These are phyloP conservation scores for Listronotus oregonensis DNA, from an alignment of 1,140 invertebrate species.

Conservation along the genomic window DNA sequence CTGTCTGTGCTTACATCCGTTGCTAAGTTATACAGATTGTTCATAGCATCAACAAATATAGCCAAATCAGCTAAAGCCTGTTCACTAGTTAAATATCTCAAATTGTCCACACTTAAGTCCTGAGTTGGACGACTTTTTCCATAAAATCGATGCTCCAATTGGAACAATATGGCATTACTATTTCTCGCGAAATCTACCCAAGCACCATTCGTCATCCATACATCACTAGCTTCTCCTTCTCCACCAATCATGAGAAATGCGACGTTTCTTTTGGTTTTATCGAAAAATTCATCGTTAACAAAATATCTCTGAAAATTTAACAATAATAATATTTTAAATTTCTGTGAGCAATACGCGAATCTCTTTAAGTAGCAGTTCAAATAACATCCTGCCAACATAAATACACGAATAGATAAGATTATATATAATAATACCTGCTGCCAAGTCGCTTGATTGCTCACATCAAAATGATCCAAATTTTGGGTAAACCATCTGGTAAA, in stretches of 20 bases:
- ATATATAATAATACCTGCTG: constrained; percentile 70
- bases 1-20: constrained; percentile 51
- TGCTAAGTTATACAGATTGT: constrained; percentile 66
- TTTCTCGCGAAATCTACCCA: constrained; percentile 85
- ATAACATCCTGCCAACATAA: too few relatives aligned
- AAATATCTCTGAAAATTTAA: constrained; percentile 79
- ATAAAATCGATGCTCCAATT: constrained; percentile 92
- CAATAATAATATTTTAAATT: too few relatives aligned
- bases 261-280: constrained; percentile 68
- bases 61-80: constrained; percentile 90
- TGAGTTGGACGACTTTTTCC: constrained; percentile 87
- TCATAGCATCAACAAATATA: constrained; percentile 75
- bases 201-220: constrained; percentile 84
- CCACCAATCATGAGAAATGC: constrained; percentile 91
- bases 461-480: constrained; percentile 77
- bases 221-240: constrained; percentile 69
- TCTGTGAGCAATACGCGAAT: too few relatives aligned
- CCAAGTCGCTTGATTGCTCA: constrained; percentile 70
- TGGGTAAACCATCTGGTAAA: constrained; percentile 77
- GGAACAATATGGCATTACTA: constrained; percentile 81
- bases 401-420: too few relatives aligned
- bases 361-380: too few relatives aligned
- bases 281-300: constrained; percentile 74
- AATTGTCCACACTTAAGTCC: constrained; percentile 75
- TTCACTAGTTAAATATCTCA: constrained; percentile 79